Evolutionary conservation across 2,888 invertebrate species (phyloP).

Genomic region (Trachelus troglodyta): DNA sequence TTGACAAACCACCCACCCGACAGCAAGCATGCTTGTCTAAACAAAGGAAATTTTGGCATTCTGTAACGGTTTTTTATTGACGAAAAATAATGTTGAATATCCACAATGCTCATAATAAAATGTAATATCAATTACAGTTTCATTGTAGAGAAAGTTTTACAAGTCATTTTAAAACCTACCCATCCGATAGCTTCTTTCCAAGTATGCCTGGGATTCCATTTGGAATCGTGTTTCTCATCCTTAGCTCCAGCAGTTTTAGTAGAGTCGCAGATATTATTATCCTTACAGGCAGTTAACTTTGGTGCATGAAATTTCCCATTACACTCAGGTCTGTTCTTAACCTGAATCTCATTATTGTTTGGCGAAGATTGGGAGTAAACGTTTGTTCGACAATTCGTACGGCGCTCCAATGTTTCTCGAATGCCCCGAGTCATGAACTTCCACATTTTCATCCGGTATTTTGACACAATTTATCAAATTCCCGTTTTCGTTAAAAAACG

Average conservation of each 20-base stretch:
- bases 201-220: conserved; percentile 52
- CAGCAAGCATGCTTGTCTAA: conserved; percentile 73
- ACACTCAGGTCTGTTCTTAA: conserved; percentile 36
- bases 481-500: no score
- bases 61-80: neutral
- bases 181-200: conserved; percentile 60
- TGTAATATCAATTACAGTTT: neutral
- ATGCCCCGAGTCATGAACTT: conserved; percentile 57
- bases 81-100: neutral
- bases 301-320: conserved; percentile 44
- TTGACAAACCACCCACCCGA: conserved; percentile 75
- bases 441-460: conserved; percentile 46
- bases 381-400: conserved; percentile 52
- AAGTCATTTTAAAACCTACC: conserved; percentile 41
- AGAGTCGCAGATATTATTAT: conserved; percentile 42
- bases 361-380: conserved; percentile 53
- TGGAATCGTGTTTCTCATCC: conserved; percentile 41
- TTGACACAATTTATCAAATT: no score
- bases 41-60: conserved; percentile 31
- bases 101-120: neutral
- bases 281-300: conserved; percentile 34
- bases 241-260: conserved; percentile 41
- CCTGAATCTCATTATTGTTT: conserved; percentile 43
- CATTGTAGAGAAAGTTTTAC: conserved; percentile 2
- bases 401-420: conserved; percentile 55